A percentile compares a stretch with the other conserved stretches of the same genome.
These are phyloP conservation scores for Cryptotermes secundus DNA, from an alignment of 1,140 invertebrate genomes.

Conservation along the genomic window DNA sequence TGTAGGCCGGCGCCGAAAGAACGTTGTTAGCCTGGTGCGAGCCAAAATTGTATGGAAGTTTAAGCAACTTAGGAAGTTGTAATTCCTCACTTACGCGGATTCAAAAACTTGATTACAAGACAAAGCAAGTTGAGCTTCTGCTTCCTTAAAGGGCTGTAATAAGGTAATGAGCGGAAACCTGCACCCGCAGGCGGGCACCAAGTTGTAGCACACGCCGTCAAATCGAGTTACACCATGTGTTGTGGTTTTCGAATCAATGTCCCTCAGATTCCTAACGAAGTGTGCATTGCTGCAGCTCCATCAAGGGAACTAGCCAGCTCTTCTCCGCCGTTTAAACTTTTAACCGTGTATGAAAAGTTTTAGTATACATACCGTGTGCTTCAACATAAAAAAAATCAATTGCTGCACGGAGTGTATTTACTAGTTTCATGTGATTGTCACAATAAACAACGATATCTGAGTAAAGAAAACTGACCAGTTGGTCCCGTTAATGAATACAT, in stretches of 20 bases:
- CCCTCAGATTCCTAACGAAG: too few relatives aligned
- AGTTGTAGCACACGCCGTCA: background rate
- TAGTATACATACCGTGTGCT: too few relatives aligned
- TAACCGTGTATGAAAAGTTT: too few relatives aligned
- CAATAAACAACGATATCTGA: too few relatives aligned
- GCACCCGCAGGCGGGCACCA: background rate
- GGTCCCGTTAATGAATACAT: too few relatives aligned
- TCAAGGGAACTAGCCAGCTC: too few relatives aligned
- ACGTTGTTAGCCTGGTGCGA: background rate
- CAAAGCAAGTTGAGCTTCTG: background rate
- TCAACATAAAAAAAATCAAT: too few relatives aligned
- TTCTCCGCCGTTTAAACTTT: too few relatives aligned
- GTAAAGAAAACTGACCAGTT: too few relatives aligned
- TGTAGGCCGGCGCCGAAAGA: background rate
- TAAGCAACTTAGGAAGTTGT: background rate
- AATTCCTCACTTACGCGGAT: background rate
- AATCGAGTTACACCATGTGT: background rate
- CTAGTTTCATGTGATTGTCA: too few relatives aligned
- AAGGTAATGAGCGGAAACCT: background rate
- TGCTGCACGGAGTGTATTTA: too few relatives aligned
- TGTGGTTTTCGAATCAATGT: background rate
- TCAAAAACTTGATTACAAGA: background rate
- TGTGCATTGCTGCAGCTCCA: too few relatives aligned
- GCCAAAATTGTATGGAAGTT: slow-evolving; percentile 9
- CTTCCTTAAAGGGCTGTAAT: background rate